phyloP scores from a whole-genome alignment of 2,888 invertebrate species.

The Rhogogaster chlorosoma region DNA sequence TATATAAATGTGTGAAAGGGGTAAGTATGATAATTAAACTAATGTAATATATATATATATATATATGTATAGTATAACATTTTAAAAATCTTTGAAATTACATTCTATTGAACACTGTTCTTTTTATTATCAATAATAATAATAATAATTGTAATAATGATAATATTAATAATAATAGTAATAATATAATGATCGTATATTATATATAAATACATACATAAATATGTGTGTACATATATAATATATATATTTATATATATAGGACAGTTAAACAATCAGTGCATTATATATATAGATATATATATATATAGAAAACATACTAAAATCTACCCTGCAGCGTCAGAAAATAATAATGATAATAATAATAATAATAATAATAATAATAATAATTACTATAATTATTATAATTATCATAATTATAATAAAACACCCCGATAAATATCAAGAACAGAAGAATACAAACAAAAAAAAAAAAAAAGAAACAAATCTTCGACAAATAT shows the following conservation, averaged over 20 bases:
- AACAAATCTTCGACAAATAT: too few relatives aligned
- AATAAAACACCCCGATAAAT: too few relatives aligned
- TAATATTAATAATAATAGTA: slow-evolving; percentile 51
- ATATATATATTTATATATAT: neutral
- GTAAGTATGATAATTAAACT: neutral
- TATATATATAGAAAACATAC: slow-evolving; percentile 33
- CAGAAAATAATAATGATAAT: neutral
- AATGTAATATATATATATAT: neutral
- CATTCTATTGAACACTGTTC: slow-evolving; percentile 46
- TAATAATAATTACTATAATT: slow-evolving; percentile 56
- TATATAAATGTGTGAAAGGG: neutral
- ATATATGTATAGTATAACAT: neutral
- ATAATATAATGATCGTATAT: slow-evolving; percentile 66
- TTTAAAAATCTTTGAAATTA: slow-evolving; percentile 1
- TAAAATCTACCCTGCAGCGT: slow-evolving; percentile 10
- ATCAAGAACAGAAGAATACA: too few relatives aligned
- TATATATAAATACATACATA: neutral
- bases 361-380: neutral
- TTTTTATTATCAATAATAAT: slow-evolving; percentile 58
- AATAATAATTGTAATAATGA: slow-evolving; percentile 64
- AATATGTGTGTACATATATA: too few relatives aligned
- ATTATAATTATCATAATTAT: too few relatives aligned
- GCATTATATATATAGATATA: too few relatives aligned
- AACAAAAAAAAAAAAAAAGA: too few relatives aligned
- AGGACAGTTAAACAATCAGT: neutral